These are phyloP conservation scores for Coregonus clupeaformis DNA, from an alignment of 2,113 vertebrate genomes.

Conservation along the genomic window DNA sequence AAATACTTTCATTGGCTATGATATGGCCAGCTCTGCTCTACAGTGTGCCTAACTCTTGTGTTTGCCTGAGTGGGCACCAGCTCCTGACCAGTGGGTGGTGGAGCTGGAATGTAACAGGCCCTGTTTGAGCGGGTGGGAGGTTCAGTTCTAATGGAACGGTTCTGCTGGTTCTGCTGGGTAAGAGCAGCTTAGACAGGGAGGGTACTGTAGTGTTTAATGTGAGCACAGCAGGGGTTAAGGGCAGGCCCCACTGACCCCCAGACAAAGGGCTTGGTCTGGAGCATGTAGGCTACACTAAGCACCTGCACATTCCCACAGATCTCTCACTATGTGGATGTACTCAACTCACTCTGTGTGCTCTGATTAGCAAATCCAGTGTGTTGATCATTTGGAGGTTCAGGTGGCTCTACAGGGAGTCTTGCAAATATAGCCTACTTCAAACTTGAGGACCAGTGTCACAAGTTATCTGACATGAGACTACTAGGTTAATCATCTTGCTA, in stretches of 20 bases:
- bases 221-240: conserved; percentile 27
- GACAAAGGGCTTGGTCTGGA: conserved; percentile 14
- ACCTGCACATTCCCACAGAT: neutral
- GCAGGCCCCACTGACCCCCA: conserved; percentile 19
- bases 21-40: conserved; percentile 31
- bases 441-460: too few species aligned
- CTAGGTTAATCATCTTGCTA: too few species aligned
- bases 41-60: conserved; percentile 14
- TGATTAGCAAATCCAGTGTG: too few species aligned
- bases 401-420: too few species aligned
- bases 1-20: conserved; percentile 47
- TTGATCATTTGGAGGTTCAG: too few species aligned
- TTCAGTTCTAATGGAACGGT: conserved; percentile 32
- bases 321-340: neutral
- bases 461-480: too few species aligned
- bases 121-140: conserved; percentile 14
- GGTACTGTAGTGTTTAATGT: neutral
- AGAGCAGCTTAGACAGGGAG: conserved; percentile 20
- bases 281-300: conserved; percentile 6
- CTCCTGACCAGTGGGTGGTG: neutral
- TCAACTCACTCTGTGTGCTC: neutral
- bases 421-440: too few species aligned
- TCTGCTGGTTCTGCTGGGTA: conserved; percentile 8
- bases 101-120: too few species aligned
- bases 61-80: conserved; percentile 15